Evolutionary conservation across 2,888 invertebrate species (phyloP).

Genomic region (Drosophila birchii): DNA sequence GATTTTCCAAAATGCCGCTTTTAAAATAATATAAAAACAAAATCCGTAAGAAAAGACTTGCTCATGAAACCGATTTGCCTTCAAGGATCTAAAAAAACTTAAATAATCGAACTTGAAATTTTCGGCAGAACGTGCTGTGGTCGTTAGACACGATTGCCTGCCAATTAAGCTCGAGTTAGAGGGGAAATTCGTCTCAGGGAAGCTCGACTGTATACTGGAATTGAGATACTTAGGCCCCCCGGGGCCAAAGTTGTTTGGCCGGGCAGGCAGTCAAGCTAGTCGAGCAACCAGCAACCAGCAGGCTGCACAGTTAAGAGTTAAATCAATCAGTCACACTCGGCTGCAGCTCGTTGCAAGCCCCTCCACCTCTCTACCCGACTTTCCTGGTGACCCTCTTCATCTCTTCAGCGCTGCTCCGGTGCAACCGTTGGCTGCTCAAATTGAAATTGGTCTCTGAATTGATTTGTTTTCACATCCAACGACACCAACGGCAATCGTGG

Average conservation of each 20-base stretch:
- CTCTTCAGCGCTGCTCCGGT: neutral
- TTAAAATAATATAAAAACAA: no score
- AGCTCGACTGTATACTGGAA: slow-evolving; percentile 8
- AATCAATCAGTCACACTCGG: slow-evolving; percentile 56
- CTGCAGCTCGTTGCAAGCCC: slow-evolving; percentile 24
- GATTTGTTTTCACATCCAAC: slow-evolving; percentile 54
- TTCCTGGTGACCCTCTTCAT: slow-evolving; percentile 7
- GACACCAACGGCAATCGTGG: slow-evolving; percentile 31
- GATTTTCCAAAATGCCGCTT: no score
- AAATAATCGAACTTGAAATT: slow-evolving; percentile 5
- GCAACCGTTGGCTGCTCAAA: slow-evolving; percentile 37
- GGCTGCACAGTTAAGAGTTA: slow-evolving; percentile 49
- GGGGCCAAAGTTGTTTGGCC: slow-evolving; percentile 31
- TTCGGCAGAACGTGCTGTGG: neutral
- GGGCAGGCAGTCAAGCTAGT: slow-evolving; percentile 41
- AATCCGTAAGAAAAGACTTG: no score
- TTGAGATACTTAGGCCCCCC: slow-evolving; percentile 24
- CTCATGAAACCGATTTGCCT: neutral
- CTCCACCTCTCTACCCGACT: neutral
- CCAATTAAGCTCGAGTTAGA: neutral
- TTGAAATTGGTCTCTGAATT: slow-evolving; percentile 57
- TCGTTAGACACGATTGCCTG: slow-evolving; percentile 6
- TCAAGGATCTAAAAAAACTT: neutral
- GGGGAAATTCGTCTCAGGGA: neutral
- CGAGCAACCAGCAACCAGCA: slow-evolving; percentile 36